Base-by-base conservation (phyloP, 2,113 vertebrate species). In the Hemiscyllium ocellatum region DNA sequence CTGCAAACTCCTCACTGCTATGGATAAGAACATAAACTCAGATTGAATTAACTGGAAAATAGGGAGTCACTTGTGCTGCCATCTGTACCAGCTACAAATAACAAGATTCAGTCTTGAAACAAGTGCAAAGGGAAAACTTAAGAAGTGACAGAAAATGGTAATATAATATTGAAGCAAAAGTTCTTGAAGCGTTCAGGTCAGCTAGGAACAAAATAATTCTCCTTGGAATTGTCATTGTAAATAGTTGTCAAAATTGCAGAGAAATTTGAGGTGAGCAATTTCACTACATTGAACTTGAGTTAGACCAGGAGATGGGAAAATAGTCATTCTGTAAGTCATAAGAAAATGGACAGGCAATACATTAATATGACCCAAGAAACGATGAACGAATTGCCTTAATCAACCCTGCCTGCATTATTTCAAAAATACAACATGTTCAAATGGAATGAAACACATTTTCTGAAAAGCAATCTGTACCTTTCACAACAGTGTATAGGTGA, bases 341-440 rank as follows among this genome's bases (percentile, higher is more conserved):
- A 42, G n/a, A 80, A 83, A 83, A 37, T 83, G 78, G n/a, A 42
- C 33, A 42, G 78, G 37, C 2, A 83, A 80, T 80, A 10, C 26
- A 80, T 37, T 37, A 80, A 80, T 19, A 47, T 83, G 37, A 83
- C 80, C 37, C 37, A 20, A 42, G 42, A 83, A 83, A 87, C 42
- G 13, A 20, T 15, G 22, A 86, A 50, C 19, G 26, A 86, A 86
- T n/a, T 26, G 26, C 26, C 17, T 90, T 90, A 52, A 90, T 90
- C 52, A 90, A 90, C 50, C 61, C 52, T 61, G 87, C 87, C 52
- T 90, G 29, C 87, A 61, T 86, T 89, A 89, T 61, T 61, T 90
- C 10, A 61, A 61, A 90, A 90, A 15, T 61, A 4, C 3, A 52
- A 90, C 5, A 12, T 65, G 52, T 29, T 90, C 29, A 29, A 33